Base-by-base conservation (phyloP, 1,140 invertebrate genomes). In the Cepaea nemoralis region DNA sequence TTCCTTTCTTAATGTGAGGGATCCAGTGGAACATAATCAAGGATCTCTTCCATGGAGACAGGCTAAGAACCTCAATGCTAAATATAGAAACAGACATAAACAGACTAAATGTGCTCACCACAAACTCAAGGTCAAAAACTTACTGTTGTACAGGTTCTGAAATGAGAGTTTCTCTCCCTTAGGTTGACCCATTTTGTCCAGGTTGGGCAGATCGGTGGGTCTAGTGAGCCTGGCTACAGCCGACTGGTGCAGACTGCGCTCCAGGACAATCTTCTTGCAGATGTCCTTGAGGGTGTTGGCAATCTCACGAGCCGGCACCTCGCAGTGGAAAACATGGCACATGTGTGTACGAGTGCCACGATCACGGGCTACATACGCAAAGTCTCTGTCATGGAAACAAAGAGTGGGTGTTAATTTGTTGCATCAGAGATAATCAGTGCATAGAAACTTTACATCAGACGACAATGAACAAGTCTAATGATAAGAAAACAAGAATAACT, bases 331-430 rank as follows among this genome's bases (percentile, higher is more conserved):
- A 55, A 92, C 91, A 82, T 92, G 91, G 86, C 91, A 92, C 88
- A 90, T 91, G 83, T 91, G 89, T 87, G 96, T 95, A 50, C 96
- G 93, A 0, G 97, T 97, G 69, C 94, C 94, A 66, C 96, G 94
- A 91, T 99, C 97, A 83, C 97, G 94, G 16, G 97, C 97, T 55
- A 99, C 98, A 91, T 99, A 99, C 22, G 98, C 98, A 93, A 99
- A 99, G 93, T 99, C 97, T 92, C 97, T 98, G 92, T 35, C 10
- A 24, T n/a, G n/a, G n/a, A n/a, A n/a, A n/a, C n/a, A n/a, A n/a
- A n/a, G n/a, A n/a, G n/a, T n/a, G n/a, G n/a, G n/a, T n/a, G n/a
- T n/a, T n/a, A n/a, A n/a, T n/a, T n/a, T n/a, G n/a, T n/a, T n/a
- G n/a, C n/a, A n/a, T n/a, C n/a, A n/a, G n/a, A n/a, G n/a, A n/a